Conservation (phyloP, 2,888 invertebrate genomes). For the Trimorus sp. region DNA sequence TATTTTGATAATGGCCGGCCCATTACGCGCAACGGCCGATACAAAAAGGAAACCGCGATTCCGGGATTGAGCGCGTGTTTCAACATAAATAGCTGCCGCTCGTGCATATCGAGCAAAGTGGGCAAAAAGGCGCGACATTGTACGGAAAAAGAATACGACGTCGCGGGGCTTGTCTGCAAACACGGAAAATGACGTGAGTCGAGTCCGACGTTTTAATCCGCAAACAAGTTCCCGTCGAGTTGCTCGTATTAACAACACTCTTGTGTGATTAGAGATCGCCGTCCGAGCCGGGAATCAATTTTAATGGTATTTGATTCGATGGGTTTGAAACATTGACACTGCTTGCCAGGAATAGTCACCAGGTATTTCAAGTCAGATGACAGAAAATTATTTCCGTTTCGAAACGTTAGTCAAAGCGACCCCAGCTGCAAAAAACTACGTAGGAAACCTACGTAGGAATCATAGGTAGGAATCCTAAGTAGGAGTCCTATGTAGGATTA, state of each 20-base stretch:
- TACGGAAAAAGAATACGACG: neutral
- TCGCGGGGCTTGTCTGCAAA: neutral
- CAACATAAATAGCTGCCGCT: slow-evolving; percentile 14
- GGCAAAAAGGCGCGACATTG: slow-evolving; percentile 10
- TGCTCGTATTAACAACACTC: slow-evolving; percentile 19
- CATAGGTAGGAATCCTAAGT: too few relatives aligned
- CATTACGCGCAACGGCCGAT: slow-evolving; percentile 31
- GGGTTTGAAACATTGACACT: neutral
- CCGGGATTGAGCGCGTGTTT: slow-evolving; percentile 15
- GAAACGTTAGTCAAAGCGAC: too few relatives aligned
- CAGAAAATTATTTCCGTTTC: neutral
- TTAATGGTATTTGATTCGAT: too few relatives aligned
- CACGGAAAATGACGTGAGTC: slow-evolving; percentile 3
- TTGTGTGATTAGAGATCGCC: slow-evolving; percentile 8
- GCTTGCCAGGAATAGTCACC: neutral
- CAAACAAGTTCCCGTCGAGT: slow-evolving; percentile 15
- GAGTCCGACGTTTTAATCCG: slow-evolving; percentile 22
- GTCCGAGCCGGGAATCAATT: neutral
- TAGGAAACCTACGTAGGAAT: too few relatives aligned
- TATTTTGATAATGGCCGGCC: slow-evolving; percentile 39
- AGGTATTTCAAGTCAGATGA: neutral
- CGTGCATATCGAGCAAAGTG: slow-evolving; percentile 13
- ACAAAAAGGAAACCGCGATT: slow-evolving; percentile 20
- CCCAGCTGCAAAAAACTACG: too few relatives aligned
- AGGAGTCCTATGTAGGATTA: too few relatives aligned